Percentiles rank a stretch among this genome's conserved stretches.
Evolutionary conservation across 2,888 invertebrate genomes (phyloP).

Genomic region (Lithosia quadra): DNA sequence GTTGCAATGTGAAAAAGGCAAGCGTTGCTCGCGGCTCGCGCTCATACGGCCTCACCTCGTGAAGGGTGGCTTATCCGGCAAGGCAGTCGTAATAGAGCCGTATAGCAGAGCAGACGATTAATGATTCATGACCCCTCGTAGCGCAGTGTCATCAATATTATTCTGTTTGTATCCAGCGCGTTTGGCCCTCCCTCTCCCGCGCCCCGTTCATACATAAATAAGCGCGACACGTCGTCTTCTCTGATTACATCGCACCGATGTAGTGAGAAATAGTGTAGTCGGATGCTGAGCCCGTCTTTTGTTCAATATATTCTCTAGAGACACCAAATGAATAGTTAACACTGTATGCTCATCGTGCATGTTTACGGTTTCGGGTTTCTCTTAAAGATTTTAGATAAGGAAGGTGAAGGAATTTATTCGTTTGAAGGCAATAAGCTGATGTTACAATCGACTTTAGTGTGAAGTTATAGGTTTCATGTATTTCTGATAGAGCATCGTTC

Average conservation of each 20-base stretch:
- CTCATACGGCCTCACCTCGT: constrained; percentile 68
- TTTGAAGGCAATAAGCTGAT: constrained; percentile 82
- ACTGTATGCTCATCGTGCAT: constrained; percentile 79
- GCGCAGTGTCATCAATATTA: constrained; percentile 87
- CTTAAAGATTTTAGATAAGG: constrained; percentile 83
- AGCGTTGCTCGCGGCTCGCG: constrained; percentile 55
- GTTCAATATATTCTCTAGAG: constrained; percentile 83
- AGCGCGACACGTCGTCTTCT: constrained; percentile 87
- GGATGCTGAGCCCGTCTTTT: constrained; percentile 84
- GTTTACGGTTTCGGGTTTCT: constrained; percentile 86
- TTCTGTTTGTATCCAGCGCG: constrained; percentile 86
- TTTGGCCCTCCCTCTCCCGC: constrained; percentile 85
- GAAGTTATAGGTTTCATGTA: constrained; percentile 71
- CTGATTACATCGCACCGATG: constrained; percentile 87
- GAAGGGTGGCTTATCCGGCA: constrained; percentile 83
- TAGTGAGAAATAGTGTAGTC: constrained; percentile 86
- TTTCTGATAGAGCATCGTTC: constrained; percentile 61
- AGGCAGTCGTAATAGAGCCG: constrained; percentile 86
- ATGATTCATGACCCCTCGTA: constrained; percentile 87
- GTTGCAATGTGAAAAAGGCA: constrained; percentile 55
- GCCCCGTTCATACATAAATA: constrained; percentile 87
- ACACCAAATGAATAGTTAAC: constrained; percentile 84
- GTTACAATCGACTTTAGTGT: constrained; percentile 78
- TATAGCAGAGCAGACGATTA: constrained; percentile 85
- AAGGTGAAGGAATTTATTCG: constrained; percentile 80